Percentiles rank a stretch among this genome's conserved stretches.
Conservation (phyloP, 2,797 vertebrate genomes). For the Helarctos malayanus region DNA sequence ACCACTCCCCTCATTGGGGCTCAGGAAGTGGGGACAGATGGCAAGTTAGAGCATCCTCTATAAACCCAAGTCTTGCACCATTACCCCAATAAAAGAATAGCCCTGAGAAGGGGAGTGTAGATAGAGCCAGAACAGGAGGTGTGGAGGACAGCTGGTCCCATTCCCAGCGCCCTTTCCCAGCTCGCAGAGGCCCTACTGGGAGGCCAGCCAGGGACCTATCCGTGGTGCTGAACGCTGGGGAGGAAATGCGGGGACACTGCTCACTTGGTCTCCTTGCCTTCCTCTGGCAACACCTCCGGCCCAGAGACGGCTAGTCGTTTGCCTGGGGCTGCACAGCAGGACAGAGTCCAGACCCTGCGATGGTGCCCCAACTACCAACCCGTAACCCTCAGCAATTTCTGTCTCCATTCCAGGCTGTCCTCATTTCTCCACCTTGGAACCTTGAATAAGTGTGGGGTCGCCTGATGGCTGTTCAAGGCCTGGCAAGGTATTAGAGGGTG, state of each 20-base stretch:
- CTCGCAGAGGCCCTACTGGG: not conserved
- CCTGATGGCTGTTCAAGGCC: not conserved
- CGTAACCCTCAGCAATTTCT: not conserved
- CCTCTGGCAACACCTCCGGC: fast-evolving
- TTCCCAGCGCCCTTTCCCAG: too few species aligned
- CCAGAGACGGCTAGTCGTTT: constrained; percentile 28
- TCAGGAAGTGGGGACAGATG: not conserved
- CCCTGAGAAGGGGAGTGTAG: not conserved
- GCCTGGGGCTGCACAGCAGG: constrained; percentile 47
- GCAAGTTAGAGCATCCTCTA: not conserved
- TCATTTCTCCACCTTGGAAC: not conserved
- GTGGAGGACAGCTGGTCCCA: too few species aligned
- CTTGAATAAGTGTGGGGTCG: not conserved
- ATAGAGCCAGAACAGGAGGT: not conserved
- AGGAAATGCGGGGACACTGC: fast-evolving
- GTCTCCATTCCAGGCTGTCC: not conserved
- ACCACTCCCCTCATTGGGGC: not conserved
- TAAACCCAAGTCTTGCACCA: not conserved
- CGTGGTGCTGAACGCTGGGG: constrained; percentile 79
- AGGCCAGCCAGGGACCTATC: constrained; percentile 61
- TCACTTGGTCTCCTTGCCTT: not conserved
- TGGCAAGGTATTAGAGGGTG: not conserved
- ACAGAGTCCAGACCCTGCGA: not conserved
- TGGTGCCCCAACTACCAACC: not conserved
- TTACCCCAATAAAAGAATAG: not conserved